A percentile compares a stretch with the other conserved stretches of the same genome.
phyloP scores from a whole-genome alignment of 2,888 invertebrate genomes.

The Phyllotreta striolata region DNA sequence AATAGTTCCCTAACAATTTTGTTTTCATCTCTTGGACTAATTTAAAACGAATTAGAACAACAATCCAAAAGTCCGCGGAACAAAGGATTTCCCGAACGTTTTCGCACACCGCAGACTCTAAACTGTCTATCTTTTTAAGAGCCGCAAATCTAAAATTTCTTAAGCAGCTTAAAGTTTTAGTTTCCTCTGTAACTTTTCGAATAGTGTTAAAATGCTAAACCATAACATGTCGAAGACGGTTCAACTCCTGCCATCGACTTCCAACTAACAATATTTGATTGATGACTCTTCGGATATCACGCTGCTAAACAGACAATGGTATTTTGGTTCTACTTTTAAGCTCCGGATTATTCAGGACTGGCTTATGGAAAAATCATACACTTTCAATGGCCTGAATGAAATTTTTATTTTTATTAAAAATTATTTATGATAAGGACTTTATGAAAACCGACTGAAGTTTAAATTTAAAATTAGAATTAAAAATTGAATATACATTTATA shows the following conservation, averaged over 20 bases:
- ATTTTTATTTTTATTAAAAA: no score
- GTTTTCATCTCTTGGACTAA: conserved; percentile 26
- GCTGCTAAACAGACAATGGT: conserved; percentile 42
- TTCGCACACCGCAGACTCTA: conserved; percentile 20
- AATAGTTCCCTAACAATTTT: conserved; percentile 18
- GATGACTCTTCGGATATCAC: conserved; percentile 44
- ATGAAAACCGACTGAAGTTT: no score
- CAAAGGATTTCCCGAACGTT: conserved; percentile 18
- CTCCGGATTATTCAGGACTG: conserved; percentile 6
- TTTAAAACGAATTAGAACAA: conserved; percentile 31
- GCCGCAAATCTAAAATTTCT: conserved; percentile 24
- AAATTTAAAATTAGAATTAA: no score
- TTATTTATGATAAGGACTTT: no score
- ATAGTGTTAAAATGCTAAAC: conserved; percentile 33
- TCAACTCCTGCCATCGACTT: conserved; percentile 32
- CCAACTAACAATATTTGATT: conserved; percentile 47
- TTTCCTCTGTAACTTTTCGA: conserved; percentile 25
- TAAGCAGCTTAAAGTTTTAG: conserved; percentile 29
- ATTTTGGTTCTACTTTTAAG: conserved; percentile 25
- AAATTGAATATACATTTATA: no score
- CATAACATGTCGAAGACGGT: conserved; percentile 35
- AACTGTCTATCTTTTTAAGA: conserved; percentile 26
- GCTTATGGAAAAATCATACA: background rate
- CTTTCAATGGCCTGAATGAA: no score
- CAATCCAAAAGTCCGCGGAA: conserved; percentile 24